Evolutionary conservation across 2,888 invertebrate species (phyloP), one percentile per base, ranked within the genome.

Genomic region (Strigamia maritima): DNA sequence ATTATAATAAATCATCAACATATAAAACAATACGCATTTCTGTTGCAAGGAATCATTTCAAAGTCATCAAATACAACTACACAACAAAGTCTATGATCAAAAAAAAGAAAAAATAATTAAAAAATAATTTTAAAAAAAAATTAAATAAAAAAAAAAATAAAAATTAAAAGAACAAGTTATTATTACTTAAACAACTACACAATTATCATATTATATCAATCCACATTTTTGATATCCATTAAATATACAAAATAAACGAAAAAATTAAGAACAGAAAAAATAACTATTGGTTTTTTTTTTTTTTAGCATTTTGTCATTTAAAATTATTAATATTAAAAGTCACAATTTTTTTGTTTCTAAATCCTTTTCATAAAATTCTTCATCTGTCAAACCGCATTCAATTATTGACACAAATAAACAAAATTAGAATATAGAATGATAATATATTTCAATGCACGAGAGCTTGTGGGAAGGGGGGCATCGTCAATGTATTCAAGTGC

Each of bases 391-490:
- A 60, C 22, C 24, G 60, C 22, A 60, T 19, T 60, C 60, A 60
- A 60, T 60, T 60, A 60, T 60, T 2, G 60, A 60, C 60, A 60
- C 60, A 60, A 60, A 60, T 24, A 60, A 60, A 60, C 10, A 22
- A 60, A 60, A 24, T 60, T 60, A 60, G 60, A 60, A 60, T 49
- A 49, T 49, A 49, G 49, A 49, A 49, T 49, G 49, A 49, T 49
- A 49, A 35, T 35, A 35, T 35, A 44, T 16, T 60, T 60, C 60
- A 60, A 60, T 60, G 60, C 60, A 60, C 60, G 60, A 49, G 49
- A 60, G 60, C 60, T 60, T 60, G 60, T 60, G 60, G 60, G 60
- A 60, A 60, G 60, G 60, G 60, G 60, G 60, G 60, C 60, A 60
- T 60, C 60, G 60, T 60, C 60, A 60, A 60, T 49, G 49, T 49